Conservation (phyloP, 1,140 invertebrate genomes). For the Ceratoteleas bidentatus region DNA sequence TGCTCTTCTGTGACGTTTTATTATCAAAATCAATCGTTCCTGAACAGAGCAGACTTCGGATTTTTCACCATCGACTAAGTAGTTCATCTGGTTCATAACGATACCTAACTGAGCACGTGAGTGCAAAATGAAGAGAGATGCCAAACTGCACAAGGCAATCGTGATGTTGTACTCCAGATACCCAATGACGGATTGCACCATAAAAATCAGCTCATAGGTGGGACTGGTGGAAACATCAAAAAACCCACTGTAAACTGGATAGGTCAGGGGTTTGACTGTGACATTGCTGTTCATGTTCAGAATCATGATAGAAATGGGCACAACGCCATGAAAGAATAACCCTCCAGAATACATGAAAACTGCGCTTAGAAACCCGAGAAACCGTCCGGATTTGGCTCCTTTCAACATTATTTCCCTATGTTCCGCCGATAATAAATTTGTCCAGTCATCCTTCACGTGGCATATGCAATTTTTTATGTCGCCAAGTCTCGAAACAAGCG, state of each 20-base stretch:
- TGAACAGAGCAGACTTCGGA: neutral
- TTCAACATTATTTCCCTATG: slow-evolving; percentile 26
- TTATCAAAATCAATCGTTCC: slow-evolving; percentile 19
- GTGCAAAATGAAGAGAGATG: slow-evolving; percentile 35
- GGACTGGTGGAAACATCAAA: slow-evolving; percentile 22
- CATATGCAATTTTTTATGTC: slow-evolving; percentile 19
- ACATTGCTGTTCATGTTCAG: slow-evolving; percentile 18
- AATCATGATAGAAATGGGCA: slow-evolving; percentile 26
- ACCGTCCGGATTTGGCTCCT: slow-evolving; percentile 22
- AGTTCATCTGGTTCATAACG: slow-evolving; percentile 31
- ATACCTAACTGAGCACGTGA: slow-evolving; percentile 23
- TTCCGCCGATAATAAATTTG: neutral
- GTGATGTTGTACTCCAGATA: slow-evolving; percentile 48
- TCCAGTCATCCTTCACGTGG: slow-evolving; percentile 42
- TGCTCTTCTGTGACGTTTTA: slow-evolving; percentile 20
- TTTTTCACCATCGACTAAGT: slow-evolving; percentile 26
- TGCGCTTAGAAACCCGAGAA: slow-evolving; percentile 33
- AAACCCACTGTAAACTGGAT: slow-evolving; percentile 36
- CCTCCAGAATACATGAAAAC: slow-evolving; percentile 51
- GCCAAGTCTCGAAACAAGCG: neutral
- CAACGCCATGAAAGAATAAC: slow-evolving; percentile 26
- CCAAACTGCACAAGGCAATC: slow-evolving; percentile 41
- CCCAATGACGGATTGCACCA: slow-evolving; percentile 23
- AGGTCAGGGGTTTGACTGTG: slow-evolving; percentile 28
- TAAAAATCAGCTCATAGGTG: slow-evolving; percentile 34